Percentiles rank a stretch among this genome's conserved stretches.
Conservation (phyloP, 2,888 invertebrate species). For the Clusia tigrina region DNA sequence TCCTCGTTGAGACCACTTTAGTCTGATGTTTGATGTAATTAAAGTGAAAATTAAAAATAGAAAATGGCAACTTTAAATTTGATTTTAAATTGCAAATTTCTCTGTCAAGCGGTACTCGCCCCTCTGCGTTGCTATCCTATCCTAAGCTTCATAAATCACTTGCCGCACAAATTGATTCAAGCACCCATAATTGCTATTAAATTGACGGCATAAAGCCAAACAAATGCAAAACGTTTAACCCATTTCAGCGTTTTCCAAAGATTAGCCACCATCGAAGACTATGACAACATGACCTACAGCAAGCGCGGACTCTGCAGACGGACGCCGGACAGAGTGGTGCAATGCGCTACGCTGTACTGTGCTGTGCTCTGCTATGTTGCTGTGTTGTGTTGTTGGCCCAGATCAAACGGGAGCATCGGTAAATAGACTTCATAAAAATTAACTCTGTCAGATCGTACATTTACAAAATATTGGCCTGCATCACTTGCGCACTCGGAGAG, state of each 20-base stretch:
- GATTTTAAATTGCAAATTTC: too few species aligned
- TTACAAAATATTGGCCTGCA: background rate
- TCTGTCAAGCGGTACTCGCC: too few species aligned
- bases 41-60: too few species aligned
- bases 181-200: slow-evolving; percentile 2
- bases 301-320: background rate
- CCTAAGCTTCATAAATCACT: too few species aligned
- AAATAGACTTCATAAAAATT: slow-evolving; percentile 6
- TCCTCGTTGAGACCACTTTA: too few species aligned
- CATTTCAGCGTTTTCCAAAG: background rate
- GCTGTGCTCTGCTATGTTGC: too few species aligned
- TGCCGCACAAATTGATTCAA: too few species aligned
- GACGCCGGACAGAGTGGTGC: too few species aligned
- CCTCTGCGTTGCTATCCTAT: too few species aligned
- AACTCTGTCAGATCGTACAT: background rate
- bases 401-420: slow-evolving; percentile 14
- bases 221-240: slow-evolving; percentile 1
- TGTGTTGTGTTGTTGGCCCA: too few species aligned
- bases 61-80: too few species aligned
- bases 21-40: too few species aligned
- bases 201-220: background rate
- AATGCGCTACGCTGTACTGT: background rate
- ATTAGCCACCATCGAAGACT: background rate
- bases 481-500: background rate
- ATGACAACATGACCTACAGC: slow-evolving; percentile 8